Percentiles rank a stretch among this genome's conserved stretches.
phyloP scores from a whole-genome alignment of 2,113 vertebrate genomes.

The Bostrychus sinensis region DNA sequence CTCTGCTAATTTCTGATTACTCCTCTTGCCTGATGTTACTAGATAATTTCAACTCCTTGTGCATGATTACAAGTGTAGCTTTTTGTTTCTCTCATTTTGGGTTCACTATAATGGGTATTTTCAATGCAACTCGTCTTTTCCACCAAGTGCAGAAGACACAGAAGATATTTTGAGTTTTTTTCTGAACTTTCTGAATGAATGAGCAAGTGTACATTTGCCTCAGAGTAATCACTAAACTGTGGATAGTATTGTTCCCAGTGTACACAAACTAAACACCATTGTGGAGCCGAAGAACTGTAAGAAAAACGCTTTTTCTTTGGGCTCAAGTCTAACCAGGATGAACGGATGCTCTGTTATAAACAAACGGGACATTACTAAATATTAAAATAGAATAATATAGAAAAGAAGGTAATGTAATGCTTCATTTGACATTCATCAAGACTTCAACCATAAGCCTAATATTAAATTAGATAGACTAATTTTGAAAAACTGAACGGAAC shows the following conservation, averaged over 20 bases:
- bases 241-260: constrained; percentile 37
- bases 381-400: no score
- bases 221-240: constrained; percentile 28
- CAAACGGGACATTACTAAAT: neutral
- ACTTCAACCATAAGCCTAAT: no score
- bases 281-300: constrained; percentile 46
- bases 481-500: no score
- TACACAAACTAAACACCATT: constrained; percentile 34
- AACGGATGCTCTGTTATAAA: neutral
- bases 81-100: constrained; percentile 34
- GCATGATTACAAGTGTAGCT: constrained; percentile 59
- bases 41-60: constrained; percentile 48
- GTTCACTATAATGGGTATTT: no score
- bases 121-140: neutral
- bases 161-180: constrained; percentile 22
- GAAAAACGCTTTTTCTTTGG: neutral
- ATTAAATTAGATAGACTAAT: no score
- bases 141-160: neutral
- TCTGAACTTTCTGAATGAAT: constrained; percentile 16
- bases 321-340: no score
- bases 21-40: constrained; percentile 46
- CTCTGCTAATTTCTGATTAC: constrained; percentile 14
- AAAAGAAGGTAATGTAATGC: no score
- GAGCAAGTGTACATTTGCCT: constrained; percentile 19
- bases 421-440: neutral